Evolutionary conservation across 2,888 invertebrate genomes (phyloP).

Genomic region (Lordiphosa andalusiaca): DNA sequence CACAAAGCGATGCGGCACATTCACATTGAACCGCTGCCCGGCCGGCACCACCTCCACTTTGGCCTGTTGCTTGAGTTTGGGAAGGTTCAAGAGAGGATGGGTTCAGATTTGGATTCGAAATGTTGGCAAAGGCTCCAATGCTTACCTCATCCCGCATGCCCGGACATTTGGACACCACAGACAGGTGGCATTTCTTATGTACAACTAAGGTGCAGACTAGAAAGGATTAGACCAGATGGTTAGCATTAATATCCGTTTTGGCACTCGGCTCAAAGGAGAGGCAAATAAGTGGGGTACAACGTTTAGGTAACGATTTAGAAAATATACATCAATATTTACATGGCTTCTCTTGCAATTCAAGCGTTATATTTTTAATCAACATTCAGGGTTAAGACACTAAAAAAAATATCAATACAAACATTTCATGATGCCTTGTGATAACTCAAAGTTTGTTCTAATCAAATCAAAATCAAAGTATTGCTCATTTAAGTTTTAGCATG

Average conservation of each 20-base stretch:
- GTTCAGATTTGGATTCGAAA: neutral
- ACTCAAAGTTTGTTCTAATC: no score
- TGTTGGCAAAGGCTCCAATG: neutral
- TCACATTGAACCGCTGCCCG: constrained; percentile 96
- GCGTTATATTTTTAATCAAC: constrained; percentile 24
- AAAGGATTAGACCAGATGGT: constrained; percentile 64
- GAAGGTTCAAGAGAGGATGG: neutral
- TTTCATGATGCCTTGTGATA: neutral
- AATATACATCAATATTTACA: constrained; percentile 5
- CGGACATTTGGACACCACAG: constrained; percentile 98
- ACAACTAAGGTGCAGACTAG: constrained; percentile 99
- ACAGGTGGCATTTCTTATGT: constrained; percentile 98
- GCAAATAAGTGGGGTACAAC: neutral
- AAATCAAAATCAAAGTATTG: no score
- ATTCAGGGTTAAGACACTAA: constrained; percentile 40
- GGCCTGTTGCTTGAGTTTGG: constrained; percentile 74
- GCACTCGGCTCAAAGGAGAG: constrained; percentile 1
- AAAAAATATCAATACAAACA: constrained; percentile 1
- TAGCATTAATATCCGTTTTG: constrained; percentile 32
- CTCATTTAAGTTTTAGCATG: no score
- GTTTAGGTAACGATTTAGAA: no score
- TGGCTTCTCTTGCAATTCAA: constrained; percentile 1
- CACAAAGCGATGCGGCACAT: constrained; percentile 97
- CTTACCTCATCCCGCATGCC: constrained; percentile 94
- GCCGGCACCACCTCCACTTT: constrained; percentile 84